Conservation (phyloP, 2,797 vertebrate genomes). For the Streptopelia turtur region DNA sequence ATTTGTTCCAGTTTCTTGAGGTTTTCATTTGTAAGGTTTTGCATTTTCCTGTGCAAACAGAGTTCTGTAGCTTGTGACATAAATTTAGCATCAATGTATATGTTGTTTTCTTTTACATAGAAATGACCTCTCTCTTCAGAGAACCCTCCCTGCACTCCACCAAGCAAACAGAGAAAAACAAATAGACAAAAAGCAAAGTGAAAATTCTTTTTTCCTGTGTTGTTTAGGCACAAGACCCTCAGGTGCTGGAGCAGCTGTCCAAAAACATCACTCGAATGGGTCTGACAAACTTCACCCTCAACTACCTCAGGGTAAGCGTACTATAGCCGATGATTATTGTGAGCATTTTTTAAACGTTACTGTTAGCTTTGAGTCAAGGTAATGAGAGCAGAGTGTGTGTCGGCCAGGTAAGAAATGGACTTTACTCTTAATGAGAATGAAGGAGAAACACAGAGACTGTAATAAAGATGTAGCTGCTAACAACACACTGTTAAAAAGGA, state of each 20-base stretch:
- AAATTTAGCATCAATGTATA: background rate
- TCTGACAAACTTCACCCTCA: conserved; percentile 99
- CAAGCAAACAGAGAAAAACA: background rate
- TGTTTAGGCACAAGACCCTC: conserved; percentile 96
- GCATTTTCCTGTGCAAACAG: background rate
- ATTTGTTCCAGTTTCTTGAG: background rate
- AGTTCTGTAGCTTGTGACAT: background rate
- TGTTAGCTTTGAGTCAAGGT: conserved; percentile 33
- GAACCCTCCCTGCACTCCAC: background rate
- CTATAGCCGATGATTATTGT: background rate
- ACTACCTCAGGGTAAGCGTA: conserved; percentile 99
- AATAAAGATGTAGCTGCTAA: background rate
- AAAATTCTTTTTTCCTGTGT: conserved; percentile 33
- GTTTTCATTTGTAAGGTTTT: background rate
- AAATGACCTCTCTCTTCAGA: background rate
- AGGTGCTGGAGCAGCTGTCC: conserved; percentile 99
- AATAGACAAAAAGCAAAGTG: conserved; percentile 28
- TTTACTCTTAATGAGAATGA: background rate
- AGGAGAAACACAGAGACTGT: background rate
- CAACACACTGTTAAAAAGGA: background rate
- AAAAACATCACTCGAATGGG: conserved; percentile 99
- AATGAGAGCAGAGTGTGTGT: conserved; percentile 2
- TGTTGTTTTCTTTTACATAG: background rate
- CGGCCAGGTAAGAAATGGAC: conserved; percentile 20
- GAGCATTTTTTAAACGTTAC: conserved; percentile 40